A percentile compares a stretch with the other conserved stretches of the same genome.
Evolutionary conservation across 2,888 invertebrate genomes (phyloP).

Genomic region (Thyatira batis): DNA sequence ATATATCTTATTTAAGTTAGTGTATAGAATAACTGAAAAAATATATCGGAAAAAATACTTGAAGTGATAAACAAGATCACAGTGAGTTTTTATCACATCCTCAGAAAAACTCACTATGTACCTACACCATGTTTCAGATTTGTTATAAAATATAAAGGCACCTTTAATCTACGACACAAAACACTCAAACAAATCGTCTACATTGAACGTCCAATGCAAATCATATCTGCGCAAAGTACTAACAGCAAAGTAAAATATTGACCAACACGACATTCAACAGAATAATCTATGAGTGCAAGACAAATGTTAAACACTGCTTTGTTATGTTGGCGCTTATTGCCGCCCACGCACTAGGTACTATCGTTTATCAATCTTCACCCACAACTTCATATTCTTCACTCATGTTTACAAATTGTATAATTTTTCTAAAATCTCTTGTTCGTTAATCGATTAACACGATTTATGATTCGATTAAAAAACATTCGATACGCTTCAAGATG

Average conservation of each 20-base stretch:
- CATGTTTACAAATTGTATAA: conserved; percentile 41
- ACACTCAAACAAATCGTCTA: conserved; percentile 38
- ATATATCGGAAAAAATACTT: no score
- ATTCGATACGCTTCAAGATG: conserved; percentile 38
- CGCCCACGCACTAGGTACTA: conserved; percentile 52
- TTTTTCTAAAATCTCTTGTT: conserved; percentile 24
- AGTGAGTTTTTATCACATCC: no score
- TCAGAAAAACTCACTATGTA: no score
- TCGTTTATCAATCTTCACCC: conserved; percentile 59
- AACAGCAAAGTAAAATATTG: conserved; percentile 49
- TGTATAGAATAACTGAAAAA: no score
- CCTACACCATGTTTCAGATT: not conserved
- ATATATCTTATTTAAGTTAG: no score
- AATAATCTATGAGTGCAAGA: conserved; percentile 62
- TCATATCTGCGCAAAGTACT: conserved; percentile 47
- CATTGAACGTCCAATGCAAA: conserved; percentile 44
- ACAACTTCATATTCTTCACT: conserved; percentile 28
- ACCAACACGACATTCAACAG: conserved; percentile 49
- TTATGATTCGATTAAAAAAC: conserved; percentile 42
- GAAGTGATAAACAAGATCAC: no score
- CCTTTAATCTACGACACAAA: conserved; percentile 22
- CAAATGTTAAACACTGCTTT: conserved; percentile 63
- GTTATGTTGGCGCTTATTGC: conserved; percentile 48
- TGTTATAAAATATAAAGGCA: conserved; percentile 1
- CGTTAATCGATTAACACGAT: not conserved